phyloP scores from a whole-genome alignment of 2,797 vertebrate species.

The Sebastiscus tertius region DNA sequence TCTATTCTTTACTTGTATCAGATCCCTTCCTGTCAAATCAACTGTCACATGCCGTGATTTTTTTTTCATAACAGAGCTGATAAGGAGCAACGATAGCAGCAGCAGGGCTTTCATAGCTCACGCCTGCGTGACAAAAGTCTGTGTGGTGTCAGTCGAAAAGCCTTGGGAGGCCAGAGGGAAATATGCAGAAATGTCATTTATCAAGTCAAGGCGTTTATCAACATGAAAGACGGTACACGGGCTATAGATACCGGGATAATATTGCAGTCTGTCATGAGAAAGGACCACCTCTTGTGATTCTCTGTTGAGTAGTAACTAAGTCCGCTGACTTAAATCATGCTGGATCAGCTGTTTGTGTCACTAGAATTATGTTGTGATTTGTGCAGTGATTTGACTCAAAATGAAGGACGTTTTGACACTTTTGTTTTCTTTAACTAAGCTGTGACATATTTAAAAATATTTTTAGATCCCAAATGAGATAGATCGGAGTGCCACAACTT shows the following conservation, averaged over 20 bases:
- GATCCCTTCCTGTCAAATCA: slow-evolving; percentile 75
- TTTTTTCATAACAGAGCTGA: slow-evolving; percentile 66
- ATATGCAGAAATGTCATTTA: slow-evolving; percentile 53
- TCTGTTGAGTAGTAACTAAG: not conserved
- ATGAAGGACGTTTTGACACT: not conserved
- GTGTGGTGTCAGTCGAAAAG: slow-evolving; percentile 43
- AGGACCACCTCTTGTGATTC: slow-evolving; percentile 5
- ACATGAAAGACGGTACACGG: slow-evolving; percentile 13
- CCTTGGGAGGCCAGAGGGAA: slow-evolving; percentile 31
- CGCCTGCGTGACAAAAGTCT: slow-evolving; percentile 46
- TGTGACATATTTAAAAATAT: slow-evolving; percentile 3
- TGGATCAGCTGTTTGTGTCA: slow-evolving; percentile 7
- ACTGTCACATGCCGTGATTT: slow-evolving; percentile 64
- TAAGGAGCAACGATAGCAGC: slow-evolving; percentile 58
- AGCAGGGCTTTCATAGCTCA: slow-evolving; percentile 64
- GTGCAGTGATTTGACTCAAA: not conserved
- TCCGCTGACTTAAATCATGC: slow-evolving; percentile 2
- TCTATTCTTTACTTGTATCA: slow-evolving; percentile 71
- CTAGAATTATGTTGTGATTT: not conserved
- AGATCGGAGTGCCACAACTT: not conserved
- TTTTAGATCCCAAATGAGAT: not conserved
- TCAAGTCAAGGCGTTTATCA: slow-evolving; percentile 43
- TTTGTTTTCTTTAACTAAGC: not conserved
- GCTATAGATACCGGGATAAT: slow-evolving; percentile 22
- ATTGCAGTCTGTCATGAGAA: slow-evolving; percentile 13